Conservation (phyloP, 1,140 invertebrate species). For the Drosophila neocordata region DNA sequence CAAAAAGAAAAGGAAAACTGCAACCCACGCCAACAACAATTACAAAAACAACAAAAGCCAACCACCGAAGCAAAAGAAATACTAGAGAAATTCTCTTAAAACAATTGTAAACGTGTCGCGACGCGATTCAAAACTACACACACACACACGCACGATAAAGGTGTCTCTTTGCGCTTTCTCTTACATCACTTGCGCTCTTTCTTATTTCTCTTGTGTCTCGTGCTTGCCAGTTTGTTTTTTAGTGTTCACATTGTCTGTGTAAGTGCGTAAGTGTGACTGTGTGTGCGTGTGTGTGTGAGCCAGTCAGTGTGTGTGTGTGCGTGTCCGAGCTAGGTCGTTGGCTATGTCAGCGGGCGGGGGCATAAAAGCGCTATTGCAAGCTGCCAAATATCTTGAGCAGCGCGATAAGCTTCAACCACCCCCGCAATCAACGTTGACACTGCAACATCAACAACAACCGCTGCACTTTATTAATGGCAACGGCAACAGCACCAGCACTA, state of each 20-base stretch:
- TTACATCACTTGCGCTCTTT: conserved; percentile 13
- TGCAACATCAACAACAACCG: conserved; percentile 27
- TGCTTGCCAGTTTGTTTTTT: conserved; percentile 2
- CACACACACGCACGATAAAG: not conserved
- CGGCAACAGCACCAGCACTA: not conserved
- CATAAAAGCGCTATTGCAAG: conserved; percentile 56
- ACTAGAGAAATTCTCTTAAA: conserved; percentile 20
- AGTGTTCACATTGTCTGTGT: conserved; percentile 23
- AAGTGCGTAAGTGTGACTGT: conserved; percentile 20
- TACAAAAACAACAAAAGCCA: conserved; percentile 31
- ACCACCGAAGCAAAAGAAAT: conserved; percentile 19
- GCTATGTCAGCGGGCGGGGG: conserved; percentile 56
- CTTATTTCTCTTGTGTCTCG: conserved; percentile 1
- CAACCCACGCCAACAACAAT: conserved; percentile 33
- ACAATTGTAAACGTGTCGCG: conserved; percentile 40
- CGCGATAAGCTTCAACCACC: conserved; percentile 43
- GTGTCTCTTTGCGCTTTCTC: conserved; percentile 21
- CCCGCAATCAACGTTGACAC: conserved; percentile 25
- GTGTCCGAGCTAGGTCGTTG: conserved; percentile 44
- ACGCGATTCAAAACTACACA: conserved; percentile 8
- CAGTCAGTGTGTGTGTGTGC: conserved; percentile 31
- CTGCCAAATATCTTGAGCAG: conserved; percentile 60
- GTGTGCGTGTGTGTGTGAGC: conserved; percentile 23
- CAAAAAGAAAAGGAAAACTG: conserved; percentile 24
- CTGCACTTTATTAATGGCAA: conserved; percentile 42